These are phyloP conservation scores for Periplaneta americana DNA, from an alignment of 1,140 invertebrate genomes.

Conservation along the genomic window DNA sequence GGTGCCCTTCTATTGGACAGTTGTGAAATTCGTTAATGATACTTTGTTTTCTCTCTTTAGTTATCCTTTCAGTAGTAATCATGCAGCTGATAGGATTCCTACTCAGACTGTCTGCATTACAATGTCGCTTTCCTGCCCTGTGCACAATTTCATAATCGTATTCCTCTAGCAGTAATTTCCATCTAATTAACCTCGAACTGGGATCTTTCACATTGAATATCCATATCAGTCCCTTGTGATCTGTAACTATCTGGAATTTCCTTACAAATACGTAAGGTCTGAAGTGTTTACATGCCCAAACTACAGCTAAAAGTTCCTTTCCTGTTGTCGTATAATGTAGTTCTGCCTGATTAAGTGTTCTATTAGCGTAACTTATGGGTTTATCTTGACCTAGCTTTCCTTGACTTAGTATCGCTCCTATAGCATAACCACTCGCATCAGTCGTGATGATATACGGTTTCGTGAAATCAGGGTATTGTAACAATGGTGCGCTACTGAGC, in stretches of 20 bases:
- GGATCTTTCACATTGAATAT: conserved; percentile 40
- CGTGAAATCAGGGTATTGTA: conserved; percentile 8
- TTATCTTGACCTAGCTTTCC: conserved; percentile 16
- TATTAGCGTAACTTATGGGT: conserved; percentile 28
- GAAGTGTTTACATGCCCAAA: conserved; percentile 41
- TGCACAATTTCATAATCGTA: too few species aligned
- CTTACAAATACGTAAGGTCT: conserved; percentile 39
- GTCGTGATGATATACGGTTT: conserved; percentile 4
- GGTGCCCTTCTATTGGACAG: conserved; percentile 7
- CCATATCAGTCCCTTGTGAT: conserved; percentile 47
- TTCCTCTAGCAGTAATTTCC: too few species aligned
- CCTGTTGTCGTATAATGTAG: conserved; percentile 38
- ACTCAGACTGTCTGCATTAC: too few species aligned
- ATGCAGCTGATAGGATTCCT: too few species aligned
- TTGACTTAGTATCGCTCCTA: conserved; percentile 21
- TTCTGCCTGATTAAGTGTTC: conserved; percentile 31
- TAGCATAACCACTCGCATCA: conserved; percentile 14
- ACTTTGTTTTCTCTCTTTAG: not conserved
- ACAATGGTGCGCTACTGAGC: not conserved
- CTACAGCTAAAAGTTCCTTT: conserved; percentile 45
- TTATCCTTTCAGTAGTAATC: not conserved
- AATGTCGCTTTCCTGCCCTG: too few species aligned
- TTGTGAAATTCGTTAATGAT: conserved; percentile 12
- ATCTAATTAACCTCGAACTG: too few species aligned
- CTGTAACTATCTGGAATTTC: conserved; percentile 42